Base-by-base conservation (phyloP, 2,888 invertebrate genomes). In the Parnassius glacialis region DNA sequence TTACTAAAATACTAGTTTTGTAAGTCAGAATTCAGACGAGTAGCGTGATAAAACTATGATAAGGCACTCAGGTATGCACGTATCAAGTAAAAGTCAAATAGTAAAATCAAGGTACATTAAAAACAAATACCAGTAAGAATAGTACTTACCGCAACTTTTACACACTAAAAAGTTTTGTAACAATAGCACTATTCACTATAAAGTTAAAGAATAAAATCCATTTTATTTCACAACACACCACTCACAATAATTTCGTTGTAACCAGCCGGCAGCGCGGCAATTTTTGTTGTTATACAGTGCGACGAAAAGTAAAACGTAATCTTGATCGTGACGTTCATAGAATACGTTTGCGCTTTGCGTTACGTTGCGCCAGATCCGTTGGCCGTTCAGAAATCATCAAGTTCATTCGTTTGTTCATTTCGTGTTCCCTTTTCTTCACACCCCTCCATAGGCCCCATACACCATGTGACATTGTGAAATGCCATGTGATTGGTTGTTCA, bases 221-320 rank as follows among this genome's bases (percentile, higher is more conserved):
- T 90, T 84, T 82, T 88, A 78, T 75, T 80, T 76, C 83, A 81
- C 78, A 74, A 76, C 65, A 73, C 87, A 85, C 68, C 74, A 74
- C 89, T 78, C 85, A 85, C 20, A 20, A 20, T 87, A 75, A 81
- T 68, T 68, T 74, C 73, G 79, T 68, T 67, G 70, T 65, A 64
- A 70, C 66, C 70, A 72, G 71, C 74, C 74, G 74, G 71, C 74
- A 73, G 77, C 75, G 72, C 74, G 76, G 78, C 78, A 67, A 76
- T 68, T 76, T 77, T 75, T 74, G 70, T 76, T 75, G 76, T 72
- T 76, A 80, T 72, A 68, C 68, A 70, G 66, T 65, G 63, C 57
- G 57, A 64, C 57, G 57, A 64, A 62, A 43, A 43, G 11, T 10
- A 5, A 34, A 25, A 34, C 5, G 34, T 34, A 34, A 34, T 34